Evolutionary conservation across 2,113 vertebrate genomes (phyloP).

Genomic region (Channa argus): DNA sequence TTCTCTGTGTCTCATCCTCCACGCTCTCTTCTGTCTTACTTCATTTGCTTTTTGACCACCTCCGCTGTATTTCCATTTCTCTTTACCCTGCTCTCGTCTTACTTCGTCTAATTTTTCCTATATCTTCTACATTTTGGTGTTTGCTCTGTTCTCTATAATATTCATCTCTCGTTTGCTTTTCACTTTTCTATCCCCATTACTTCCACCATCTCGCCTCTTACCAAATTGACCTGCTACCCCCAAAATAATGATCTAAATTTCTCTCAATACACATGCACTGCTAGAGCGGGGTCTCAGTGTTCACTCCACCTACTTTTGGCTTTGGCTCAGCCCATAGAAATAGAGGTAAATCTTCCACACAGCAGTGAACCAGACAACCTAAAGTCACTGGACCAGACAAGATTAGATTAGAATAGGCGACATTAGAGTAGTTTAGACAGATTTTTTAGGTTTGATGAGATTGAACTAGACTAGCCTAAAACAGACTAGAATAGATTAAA

Average conservation of each 20-base stretch:
- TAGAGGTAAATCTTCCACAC: slow-evolving; percentile 64
- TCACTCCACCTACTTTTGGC: slow-evolving; percentile 82
- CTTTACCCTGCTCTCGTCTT: neutral
- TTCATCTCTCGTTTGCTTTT: neutral
- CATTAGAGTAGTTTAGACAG: neutral
- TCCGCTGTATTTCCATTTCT: slow-evolving; percentile 19
- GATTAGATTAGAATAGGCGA: neutral
- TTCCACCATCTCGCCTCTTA: neutral
- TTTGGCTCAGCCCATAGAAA: slow-evolving; percentile 83
- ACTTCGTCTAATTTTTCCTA: slow-evolving; percentile 8
- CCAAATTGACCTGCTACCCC: neutral
- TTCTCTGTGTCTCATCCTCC: slow-evolving; percentile 22
- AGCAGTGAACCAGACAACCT: neutral
- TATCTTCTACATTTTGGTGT: slow-evolving; percentile 19
- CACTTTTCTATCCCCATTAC: neutral
- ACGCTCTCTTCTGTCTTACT: slow-evolving; percentile 16
- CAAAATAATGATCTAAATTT: neutral
- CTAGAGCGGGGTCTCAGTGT: slow-evolving; percentile 82
- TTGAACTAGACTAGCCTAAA: neutral
- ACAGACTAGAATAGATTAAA: neutral
- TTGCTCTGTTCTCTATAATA: neutral
- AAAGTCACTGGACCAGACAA: neutral
- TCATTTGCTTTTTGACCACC: slow-evolving; percentile 23
- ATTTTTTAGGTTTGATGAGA: neutral
- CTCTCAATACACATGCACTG: slow-evolving; percentile 32